Evolutionary conservation across 2,888 invertebrate genomes (phyloP).

Genomic region (Lepidochitona cinerea): DNA sequence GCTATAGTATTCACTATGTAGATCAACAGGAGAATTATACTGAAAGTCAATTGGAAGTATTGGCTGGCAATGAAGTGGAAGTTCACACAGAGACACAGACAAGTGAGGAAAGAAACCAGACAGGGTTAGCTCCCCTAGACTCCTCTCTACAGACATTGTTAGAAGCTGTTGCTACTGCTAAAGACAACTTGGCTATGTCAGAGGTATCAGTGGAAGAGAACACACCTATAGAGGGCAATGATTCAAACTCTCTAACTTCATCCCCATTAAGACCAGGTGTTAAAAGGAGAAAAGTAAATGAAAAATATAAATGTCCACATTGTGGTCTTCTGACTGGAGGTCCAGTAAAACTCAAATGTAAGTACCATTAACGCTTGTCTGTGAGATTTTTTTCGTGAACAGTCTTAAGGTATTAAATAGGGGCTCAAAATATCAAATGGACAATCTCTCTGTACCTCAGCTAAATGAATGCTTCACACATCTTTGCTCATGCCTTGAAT

Average conservation of each 20-base stretch:
- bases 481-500: no score
- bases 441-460: no score
- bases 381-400: no score
- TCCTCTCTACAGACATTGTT: no score
- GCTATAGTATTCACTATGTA: background rate
- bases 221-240: background rate
- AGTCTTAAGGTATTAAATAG: no score
- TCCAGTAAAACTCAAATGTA: background rate
- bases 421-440: no score
- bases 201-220: no score
- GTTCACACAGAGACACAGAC: background rate
- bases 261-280: background rate
- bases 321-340: background rate
- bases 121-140: background rate
- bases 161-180: background rate
- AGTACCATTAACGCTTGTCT: no score
- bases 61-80: background rate
- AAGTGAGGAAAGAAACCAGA: background rate
- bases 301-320: background rate
- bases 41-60: no score
- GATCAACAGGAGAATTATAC: no score
- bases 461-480: no score
- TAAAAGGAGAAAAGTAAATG: background rate
- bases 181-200: no score
- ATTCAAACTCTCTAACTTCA: background rate